Base-by-base conservation (phyloP, 2,888 invertebrate species). In the Slavum lentiscoides region DNA sequence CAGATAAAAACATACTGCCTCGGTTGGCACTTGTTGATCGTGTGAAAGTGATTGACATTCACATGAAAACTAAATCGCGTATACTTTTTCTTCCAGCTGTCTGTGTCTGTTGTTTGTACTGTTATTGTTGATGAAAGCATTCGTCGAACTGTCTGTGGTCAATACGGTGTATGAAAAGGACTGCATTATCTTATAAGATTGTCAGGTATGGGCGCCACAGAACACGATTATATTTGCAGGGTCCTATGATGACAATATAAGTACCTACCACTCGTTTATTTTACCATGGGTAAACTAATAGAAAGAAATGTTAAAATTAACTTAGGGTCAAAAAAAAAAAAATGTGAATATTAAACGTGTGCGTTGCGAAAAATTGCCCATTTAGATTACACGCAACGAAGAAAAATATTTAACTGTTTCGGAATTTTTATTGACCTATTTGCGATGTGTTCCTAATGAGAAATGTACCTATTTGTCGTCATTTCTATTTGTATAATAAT, bases 11-110 rank as follows among this genome's bases (percentile, higher is more conserved):
- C 85, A 72, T 80, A 13, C 91, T 93, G 15, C 92, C 93, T 85
- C 99, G 98, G 98, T 88, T 98, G 83, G 92, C 93, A 82, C 89
- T 99, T n/a, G 91, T 99, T 6, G 98, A 98, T 86, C 95, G 96
- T 86, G 90, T 99, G 85, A 95, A 93, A 88, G 94, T 95, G 83
- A 87, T 30, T 30, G 30, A 67, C 64, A 59, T 77, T 53, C 64
- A 39, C 6, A 4, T 4, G 6, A 11, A 11, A 43, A 39, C 19
- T 61, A 21, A 6, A 55, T 69, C 3, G 9, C 30, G 8, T 49
- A 62, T 61, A 49, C 43, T 30, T 59, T 72, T 30, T 19, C 30
- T 43, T 43, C 7, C 7, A 43, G 6, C 43, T 43, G 43, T 5
- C 30, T n/a, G n/a, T n/a, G 43, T 43, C 11, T 23, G 11, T 69